Conservation (phyloP, 2,113 vertebrate species). For the Glaucomys volans region DNA sequence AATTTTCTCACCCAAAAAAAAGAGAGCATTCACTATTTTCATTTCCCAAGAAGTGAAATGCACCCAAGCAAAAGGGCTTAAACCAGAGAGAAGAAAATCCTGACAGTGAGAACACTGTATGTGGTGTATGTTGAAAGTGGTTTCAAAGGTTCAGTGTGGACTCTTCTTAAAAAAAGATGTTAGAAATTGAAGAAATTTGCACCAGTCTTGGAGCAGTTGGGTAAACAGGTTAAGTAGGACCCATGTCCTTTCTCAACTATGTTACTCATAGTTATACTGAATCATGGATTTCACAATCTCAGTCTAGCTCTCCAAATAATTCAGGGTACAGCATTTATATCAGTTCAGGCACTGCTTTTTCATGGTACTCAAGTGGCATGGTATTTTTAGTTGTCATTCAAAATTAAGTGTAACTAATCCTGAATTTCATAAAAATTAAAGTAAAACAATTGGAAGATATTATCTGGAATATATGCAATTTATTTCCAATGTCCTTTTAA, state of each 20-base stretch:
- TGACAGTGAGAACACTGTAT: background rate
- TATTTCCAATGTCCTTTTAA: background rate
- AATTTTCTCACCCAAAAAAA: constrained; percentile 27
- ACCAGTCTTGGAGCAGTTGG: background rate
- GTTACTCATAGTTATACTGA: background rate
- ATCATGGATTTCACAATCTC: background rate
- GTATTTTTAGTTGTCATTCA: background rate
- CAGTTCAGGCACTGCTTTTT: background rate
- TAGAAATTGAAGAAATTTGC: constrained; percentile 5
- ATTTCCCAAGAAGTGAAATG: constrained; percentile 22
- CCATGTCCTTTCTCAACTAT: background rate
- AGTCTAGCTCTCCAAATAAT: constrained; percentile 25
- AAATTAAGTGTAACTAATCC: constrained; percentile 21
- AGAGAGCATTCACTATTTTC: background rate
- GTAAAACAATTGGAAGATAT: constrained; percentile 8
- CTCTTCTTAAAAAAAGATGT: background rate
- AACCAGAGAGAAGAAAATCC: background rate
- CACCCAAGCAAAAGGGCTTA: background rate
- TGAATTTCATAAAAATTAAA: constrained; percentile 34
- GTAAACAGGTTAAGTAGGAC: background rate
- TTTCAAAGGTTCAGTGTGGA: background rate
- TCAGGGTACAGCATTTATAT: background rate
- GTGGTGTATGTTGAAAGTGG: background rate
- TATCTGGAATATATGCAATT: background rate
- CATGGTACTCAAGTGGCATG: background rate